Base-by-base conservation (phyloP, 2,888 invertebrate species). In the Conchocele bisecta region DNA sequence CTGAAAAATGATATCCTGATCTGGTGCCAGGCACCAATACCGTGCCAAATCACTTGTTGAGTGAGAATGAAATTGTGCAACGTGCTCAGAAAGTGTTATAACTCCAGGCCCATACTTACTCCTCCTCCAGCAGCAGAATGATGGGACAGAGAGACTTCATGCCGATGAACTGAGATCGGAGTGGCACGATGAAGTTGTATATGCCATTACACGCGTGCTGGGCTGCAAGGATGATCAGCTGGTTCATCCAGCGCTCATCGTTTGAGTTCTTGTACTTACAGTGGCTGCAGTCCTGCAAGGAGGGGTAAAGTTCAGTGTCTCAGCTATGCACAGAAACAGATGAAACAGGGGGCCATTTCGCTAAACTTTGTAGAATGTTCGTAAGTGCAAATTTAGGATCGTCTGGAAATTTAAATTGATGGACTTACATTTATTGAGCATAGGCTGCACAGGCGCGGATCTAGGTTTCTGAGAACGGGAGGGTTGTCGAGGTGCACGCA, bases 131-230 rank as follows among this genome's bases (percentile, higher is more conserved):
- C 61, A 99, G 93, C 69, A 99, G 93, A 83, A 99, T 97, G 75
- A 99, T 98, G 2, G 99, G 98, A 92, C 98, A 97, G 74, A 99
- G 93, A 13, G 97, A 96, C 53, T 97, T 96, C 92, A 97, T 97
- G 33, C 96, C 95, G 68, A 96, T 94, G 91, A 98, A 98, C 92
- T 98, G 98, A 31, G 98, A 98, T 86, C 99, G 93, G 83, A 99
- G 93, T 0, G 99, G 98, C 83, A 99, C 97, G 79, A 99, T 97
- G 89, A 99, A 98, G 92, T 99, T 99, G 92, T 98, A 99, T 88
- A 99, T 97, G 83, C 98, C 99, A 91, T 97, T 97, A 70, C 97
- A 97, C 39, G 98, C 97, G 89, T 96, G 97, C 92, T 99, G 98
- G 0, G 98, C 98, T 0, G 98, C 98, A 75, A 99, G 93, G 81